Conservation (phyloP, 37 sponge, comb jelly and placozoan species). For the Cliona cf. orientalis region DNA sequence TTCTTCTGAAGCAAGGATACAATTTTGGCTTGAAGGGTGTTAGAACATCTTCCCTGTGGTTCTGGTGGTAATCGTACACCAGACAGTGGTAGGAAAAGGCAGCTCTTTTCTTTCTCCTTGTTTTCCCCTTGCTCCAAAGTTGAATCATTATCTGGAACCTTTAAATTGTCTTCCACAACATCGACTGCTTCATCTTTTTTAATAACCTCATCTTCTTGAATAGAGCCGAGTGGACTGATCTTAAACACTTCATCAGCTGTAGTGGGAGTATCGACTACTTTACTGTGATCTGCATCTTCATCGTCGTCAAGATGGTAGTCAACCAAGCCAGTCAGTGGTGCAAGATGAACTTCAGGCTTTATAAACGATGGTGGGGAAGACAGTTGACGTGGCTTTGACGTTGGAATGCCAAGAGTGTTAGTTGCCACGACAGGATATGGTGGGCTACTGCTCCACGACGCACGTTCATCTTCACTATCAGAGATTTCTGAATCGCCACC, state of each 20-base stretch:
- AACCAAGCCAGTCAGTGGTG: conserved; percentile 47
- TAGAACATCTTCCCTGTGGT: conserved; percentile 38
- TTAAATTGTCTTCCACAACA: background rate
- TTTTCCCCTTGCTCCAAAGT: background rate
- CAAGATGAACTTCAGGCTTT: conserved; percentile 43
- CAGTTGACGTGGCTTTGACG: background rate
- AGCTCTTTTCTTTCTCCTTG: background rate
- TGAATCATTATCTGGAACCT: background rate
- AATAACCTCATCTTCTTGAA: background rate
- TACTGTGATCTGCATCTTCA: conserved; percentile 40
- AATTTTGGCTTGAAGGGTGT: conserved; percentile 49
- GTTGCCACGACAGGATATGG: background rate
- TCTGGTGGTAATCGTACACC: conserved; percentile 29
- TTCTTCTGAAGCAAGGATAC: conserved; percentile 55
- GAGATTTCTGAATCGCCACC: conserved; percentile 60
- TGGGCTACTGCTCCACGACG: conserved; percentile 3
- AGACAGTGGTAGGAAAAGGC: background rate
- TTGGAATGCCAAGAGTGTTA: conserved; percentile 38
- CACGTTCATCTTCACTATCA: conserved; percentile 49
- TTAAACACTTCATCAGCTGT: too few species aligned
- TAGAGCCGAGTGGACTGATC: too few species aligned
- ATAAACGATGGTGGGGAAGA: conserved; percentile 10
- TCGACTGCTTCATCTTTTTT: background rate
- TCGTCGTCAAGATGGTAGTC: conserved; percentile 56
- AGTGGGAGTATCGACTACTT: background rate